Evolutionary conservation across 2,797 vertebrate genomes (phyloP).

Genomic region (Macroramphosus scolopax): DNA sequence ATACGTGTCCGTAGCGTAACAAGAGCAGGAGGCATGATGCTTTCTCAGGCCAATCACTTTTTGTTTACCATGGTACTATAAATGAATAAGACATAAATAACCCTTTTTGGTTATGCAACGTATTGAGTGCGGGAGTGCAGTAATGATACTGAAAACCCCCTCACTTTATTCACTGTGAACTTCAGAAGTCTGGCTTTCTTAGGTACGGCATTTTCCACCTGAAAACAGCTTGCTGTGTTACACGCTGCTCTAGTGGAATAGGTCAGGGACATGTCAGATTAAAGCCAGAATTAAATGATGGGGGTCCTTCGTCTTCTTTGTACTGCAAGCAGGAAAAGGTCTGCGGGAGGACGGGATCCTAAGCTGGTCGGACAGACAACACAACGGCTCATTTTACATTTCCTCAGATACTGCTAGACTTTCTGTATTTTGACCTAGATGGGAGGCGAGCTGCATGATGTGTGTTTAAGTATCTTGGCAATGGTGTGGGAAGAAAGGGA

Average conservation of each 20-base stretch:
- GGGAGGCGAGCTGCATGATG: conserved; percentile 62
- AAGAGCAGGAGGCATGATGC: conserved; percentile 1
- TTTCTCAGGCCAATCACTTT: conserved; percentile 26
- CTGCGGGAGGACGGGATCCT: conserved; percentile 29
- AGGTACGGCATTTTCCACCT: conserved; percentile 40
- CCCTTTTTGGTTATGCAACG: conserved; percentile 22
- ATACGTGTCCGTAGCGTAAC: neutral
- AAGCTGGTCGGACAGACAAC: conserved; percentile 28
- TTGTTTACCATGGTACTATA: conserved; percentile 21
- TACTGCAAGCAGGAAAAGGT: conserved; percentile 7
- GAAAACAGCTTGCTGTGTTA: conserved; percentile 18
- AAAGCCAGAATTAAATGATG: conserved; percentile 18
- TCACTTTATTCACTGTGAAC: conserved; percentile 20
- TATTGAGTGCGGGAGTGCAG: conserved; percentile 9
- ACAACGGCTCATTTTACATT: conserved; percentile 24
- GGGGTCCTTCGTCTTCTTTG: conserved; percentile 1
- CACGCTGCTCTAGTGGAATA: conserved; percentile 11
- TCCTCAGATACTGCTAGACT: conserved; percentile 38
- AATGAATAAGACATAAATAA: conserved; percentile 6
- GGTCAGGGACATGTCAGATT: conserved; percentile 27
- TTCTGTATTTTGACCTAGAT: conserved; percentile 64
- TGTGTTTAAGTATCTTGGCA: conserved; percentile 59
- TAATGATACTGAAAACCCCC: conserved; percentile 13
- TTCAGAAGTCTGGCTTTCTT: conserved; percentile 27
- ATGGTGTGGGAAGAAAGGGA: conserved; percentile 33